Percentiles rank a stretch among this genome's conserved stretches.
These are phyloP conservation scores for Salticus scenicus DNA, from an alignment of 2,888 invertebrate species.

Conservation along the genomic window DNA sequence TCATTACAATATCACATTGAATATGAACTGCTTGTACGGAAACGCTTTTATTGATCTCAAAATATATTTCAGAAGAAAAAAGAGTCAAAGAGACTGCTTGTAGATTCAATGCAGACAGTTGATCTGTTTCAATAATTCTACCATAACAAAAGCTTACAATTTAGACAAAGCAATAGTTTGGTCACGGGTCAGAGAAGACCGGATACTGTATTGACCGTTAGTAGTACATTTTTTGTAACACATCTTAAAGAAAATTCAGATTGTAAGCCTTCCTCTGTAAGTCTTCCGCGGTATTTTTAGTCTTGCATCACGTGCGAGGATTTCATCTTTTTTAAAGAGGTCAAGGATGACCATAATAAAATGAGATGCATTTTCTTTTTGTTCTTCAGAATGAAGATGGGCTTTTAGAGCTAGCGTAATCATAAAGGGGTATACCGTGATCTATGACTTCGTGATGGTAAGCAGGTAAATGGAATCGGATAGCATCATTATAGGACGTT, in stretches of 20 bases:
- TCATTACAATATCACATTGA: too few species aligned
- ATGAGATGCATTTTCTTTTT: not conserved
- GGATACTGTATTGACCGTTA: slow-evolving; percentile 17
- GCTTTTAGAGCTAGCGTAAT: not conserved
- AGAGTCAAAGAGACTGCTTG: not conserved
- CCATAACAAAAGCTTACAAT: slow-evolving; percentile 13
- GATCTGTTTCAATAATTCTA: not conserved
- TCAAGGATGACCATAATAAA: slow-evolving; percentile 35
- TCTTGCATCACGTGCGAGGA: slow-evolving; percentile 22
- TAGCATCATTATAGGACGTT: not conserved
- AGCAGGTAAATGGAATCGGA: not conserved
- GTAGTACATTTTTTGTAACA: not conserved
- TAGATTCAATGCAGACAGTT: not conserved
- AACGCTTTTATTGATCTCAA: too few species aligned
- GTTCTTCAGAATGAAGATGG: not conserved
- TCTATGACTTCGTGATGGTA: not conserved
- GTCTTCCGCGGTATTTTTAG: slow-evolving; percentile 26
- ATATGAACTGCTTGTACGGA: too few species aligned
- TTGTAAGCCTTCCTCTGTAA: not conserved
- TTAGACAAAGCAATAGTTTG: slow-evolving; percentile 27
- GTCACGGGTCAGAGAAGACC: slow-evolving; percentile 41
- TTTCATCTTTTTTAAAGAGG: slow-evolving; percentile 37
- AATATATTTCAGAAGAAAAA: too few species aligned
- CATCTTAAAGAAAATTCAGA: not conserved
- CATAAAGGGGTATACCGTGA: not conserved